Evolutionary conservation across 2,888 invertebrate genomes (phyloP).

Genomic region (Himalopsyche japonica): DNA sequence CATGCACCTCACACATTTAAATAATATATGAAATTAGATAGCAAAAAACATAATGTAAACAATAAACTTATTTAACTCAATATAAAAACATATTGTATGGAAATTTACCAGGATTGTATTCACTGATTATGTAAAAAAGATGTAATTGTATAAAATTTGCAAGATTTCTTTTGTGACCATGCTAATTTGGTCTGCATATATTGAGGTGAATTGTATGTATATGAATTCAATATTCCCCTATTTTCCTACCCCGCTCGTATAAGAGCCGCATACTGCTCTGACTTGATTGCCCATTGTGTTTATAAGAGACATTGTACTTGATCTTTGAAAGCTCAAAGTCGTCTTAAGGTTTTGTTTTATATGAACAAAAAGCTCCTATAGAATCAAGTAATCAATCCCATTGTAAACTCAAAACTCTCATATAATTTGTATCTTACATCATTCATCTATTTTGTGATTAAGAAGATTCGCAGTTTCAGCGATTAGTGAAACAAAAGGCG

Average conservation of each 20-base stretch:
- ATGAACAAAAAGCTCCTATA: not conserved
- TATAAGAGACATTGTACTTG: not conserved
- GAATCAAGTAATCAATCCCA: not conserved
- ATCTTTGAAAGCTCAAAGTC: not conserved
- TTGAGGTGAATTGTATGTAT: not conserved
- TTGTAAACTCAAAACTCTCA: not conserved
- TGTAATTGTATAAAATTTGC: too few relatives aligned
- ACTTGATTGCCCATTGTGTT: constrained; percentile 21
- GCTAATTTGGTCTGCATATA: not conserved
- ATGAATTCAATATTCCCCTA: not conserved
- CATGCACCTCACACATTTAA: too few relatives aligned
- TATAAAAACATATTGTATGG: too few relatives aligned
- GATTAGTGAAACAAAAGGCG: too few relatives aligned
- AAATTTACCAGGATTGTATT: too few relatives aligned
- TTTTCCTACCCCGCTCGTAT: constrained; percentile 9
- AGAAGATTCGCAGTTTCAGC: too few relatives aligned
- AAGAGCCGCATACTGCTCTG: constrained; percentile 12
- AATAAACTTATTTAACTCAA: too few relatives aligned
- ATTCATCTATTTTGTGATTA: too few relatives aligned
- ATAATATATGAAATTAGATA: too few relatives aligned
- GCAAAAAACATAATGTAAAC: too few relatives aligned
- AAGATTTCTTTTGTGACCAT: too few relatives aligned
- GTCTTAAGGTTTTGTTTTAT: not conserved
- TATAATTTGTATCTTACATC: not conserved
- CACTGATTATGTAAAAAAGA: too few relatives aligned